These are phyloP conservation scores for Rhizoglyphus robini DNA, from an alignment of 1,140 invertebrate species.

Conservation along the genomic window DNA sequence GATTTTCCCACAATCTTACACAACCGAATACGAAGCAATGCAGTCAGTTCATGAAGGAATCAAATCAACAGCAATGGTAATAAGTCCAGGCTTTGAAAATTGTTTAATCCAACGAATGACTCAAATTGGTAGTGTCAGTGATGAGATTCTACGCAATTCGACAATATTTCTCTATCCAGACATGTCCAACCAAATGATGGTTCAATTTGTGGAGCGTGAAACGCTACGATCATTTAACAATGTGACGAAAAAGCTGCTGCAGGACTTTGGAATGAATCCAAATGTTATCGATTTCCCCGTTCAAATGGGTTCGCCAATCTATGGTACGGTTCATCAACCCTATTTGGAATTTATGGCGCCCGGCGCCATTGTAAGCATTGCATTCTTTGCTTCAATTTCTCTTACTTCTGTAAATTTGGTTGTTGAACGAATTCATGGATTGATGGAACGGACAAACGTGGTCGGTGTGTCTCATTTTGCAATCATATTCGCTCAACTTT, in stretches of 20 bases:
- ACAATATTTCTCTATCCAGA: slow-evolving; percentile 29
- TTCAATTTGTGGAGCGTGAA: neutral
- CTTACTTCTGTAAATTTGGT: slow-evolving; percentile 79
- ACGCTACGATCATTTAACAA: slow-evolving; percentile 17
- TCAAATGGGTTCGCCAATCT: slow-evolving; percentile 57
- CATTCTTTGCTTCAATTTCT: slow-evolving; percentile 89
- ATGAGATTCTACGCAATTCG: slow-evolving; percentile 26
- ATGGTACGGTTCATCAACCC: slow-evolving; percentile 65
- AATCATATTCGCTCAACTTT: slow-evolving; percentile 77
- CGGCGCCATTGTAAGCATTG: slow-evolving; percentile 85
- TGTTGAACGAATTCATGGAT: slow-evolving; percentile 74
- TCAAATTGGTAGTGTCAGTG: slow-evolving; percentile 10
- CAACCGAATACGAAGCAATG: neutral
- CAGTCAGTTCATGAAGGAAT: slow-evolving; percentile 19
- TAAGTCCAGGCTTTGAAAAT: slow-evolving; percentile 19
- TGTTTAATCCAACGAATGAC: slow-evolving; percentile 11
- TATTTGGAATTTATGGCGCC: slow-evolving; percentile 91
- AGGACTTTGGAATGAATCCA: slow-evolving; percentile 16
- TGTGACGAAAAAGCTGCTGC: slow-evolving; percentile 26
- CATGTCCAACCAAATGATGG: slow-evolving; percentile 31
- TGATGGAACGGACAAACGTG: slow-evolving; percentile 73
- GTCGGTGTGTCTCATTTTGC: slow-evolving; percentile 74
- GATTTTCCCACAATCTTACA: slow-evolving; percentile 1
- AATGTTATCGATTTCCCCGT: slow-evolving; percentile 21
- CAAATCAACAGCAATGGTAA: slow-evolving; percentile 19